phyloP scores from a whole-genome alignment of 64 coral and sea anemone species.

The Dendrophyllia cribrosa region DNA sequence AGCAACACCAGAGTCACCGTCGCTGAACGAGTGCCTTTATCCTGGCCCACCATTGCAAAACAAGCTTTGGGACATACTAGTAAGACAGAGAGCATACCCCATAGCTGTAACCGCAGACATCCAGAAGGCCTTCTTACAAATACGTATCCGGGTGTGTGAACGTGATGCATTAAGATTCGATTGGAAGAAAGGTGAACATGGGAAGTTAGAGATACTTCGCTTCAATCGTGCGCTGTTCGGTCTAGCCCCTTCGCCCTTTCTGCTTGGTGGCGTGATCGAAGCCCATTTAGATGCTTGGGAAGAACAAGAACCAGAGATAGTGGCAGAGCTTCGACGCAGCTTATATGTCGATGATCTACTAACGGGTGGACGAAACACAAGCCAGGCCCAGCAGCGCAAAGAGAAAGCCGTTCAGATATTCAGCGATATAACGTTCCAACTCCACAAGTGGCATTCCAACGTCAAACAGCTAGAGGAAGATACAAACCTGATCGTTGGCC shows the following conservation, averaged over 20 bases:
- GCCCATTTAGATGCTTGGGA: slow-evolving; percentile 41
- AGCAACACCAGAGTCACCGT: neutral
- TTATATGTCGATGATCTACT: slow-evolving; percentile 25
- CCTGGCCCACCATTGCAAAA: slow-evolving; percentile 41
- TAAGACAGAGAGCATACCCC: slow-evolving; percentile 19
- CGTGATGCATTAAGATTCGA: slow-evolving; percentile 43
- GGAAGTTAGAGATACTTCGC: slow-evolving; percentile 27
- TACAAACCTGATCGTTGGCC: neutral
- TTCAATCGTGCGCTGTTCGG: slow-evolving; percentile 49
- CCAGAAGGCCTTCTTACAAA: slow-evolving; percentile 54
- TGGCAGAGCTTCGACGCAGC: slow-evolving; percentile 36
- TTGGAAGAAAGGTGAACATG: slow-evolving; percentile 15
- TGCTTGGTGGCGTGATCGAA: slow-evolving; percentile 40
- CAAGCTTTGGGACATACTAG: slow-evolving; percentile 35
- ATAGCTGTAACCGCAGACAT: slow-evolving; percentile 19
- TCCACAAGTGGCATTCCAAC: slow-evolving; percentile 70
- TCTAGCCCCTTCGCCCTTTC: slow-evolving; percentile 29
- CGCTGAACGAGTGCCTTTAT: slow-evolving; percentile 52
- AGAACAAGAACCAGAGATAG: slow-evolving; percentile 14
- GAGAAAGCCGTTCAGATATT: slow-evolving; percentile 46
- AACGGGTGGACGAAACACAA: slow-evolving; percentile 24
- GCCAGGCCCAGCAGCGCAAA: slow-evolving; percentile 25
- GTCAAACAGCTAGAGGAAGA: slow-evolving; percentile 14
- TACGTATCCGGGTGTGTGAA: slow-evolving; percentile 15
- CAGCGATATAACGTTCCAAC: slow-evolving; percentile 7